Conservation (phyloP, 2,888 invertebrate species). For the Leptinotarsa rubiginosa region DNA sequence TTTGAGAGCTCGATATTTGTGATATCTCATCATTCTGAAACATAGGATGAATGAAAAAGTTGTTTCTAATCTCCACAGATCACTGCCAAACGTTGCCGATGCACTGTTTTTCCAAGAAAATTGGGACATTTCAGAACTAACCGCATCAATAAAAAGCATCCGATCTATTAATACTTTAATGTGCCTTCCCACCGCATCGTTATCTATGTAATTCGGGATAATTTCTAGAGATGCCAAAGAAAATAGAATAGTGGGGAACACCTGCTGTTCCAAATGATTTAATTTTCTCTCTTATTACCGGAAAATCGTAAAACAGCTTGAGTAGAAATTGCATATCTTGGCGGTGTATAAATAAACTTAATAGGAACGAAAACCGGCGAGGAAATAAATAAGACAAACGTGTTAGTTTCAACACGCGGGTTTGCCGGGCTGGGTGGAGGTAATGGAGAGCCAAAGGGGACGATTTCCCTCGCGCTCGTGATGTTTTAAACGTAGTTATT, state of each 20-base stretch:
- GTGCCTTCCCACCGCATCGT: slow-evolving; percentile 1
- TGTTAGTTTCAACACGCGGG: slow-evolving; percentile 23
- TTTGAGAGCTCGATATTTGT: background rate
- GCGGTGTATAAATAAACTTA: slow-evolving; percentile 34
- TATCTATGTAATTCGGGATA: slow-evolving; percentile 8
- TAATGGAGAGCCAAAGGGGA: background rate
- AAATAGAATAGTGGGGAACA: slow-evolving; percentile 20
- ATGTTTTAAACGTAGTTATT: too few species aligned
- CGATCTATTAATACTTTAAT: background rate
- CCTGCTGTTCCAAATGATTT: slow-evolving; percentile 36
- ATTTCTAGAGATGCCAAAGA: slow-evolving; percentile 7
- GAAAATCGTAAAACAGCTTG: slow-evolving; percentile 34
- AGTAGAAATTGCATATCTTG: slow-evolving; percentile 29
- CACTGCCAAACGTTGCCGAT: background rate
- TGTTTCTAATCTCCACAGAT: background rate
- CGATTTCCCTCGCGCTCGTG: background rate
- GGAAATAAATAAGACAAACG: slow-evolving; percentile 28
- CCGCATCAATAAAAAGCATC: background rate
- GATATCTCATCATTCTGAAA: background rate
- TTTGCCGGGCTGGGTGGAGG: background rate
- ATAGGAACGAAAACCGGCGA: slow-evolving; percentile 31
- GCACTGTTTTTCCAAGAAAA: slow-evolving; percentile 5
- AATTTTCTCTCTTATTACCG: slow-evolving; percentile 33
- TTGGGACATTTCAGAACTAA: background rate
- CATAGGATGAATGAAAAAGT: background rate